Evolutionary conservation across 2,888 invertebrate species (phyloP).

Genomic region (Agonopterix heracliana): DNA sequence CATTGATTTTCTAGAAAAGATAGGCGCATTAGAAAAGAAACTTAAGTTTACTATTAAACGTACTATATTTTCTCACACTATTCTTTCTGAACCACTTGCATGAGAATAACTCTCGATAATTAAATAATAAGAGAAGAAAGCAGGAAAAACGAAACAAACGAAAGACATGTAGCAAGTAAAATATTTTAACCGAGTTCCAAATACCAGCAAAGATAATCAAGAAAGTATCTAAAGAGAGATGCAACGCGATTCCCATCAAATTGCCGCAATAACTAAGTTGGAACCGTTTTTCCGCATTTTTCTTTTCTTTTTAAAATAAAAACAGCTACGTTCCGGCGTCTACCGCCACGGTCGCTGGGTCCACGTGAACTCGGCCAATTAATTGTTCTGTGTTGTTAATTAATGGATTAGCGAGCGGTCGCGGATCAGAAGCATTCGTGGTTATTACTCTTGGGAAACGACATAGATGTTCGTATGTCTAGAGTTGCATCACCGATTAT

Average conservation of each 20-base stretch:
- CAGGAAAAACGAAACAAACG: background rate
- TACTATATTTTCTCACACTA: background rate
- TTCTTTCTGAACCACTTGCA: background rate
- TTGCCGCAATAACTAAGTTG: conserved; percentile 26
- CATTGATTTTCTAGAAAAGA: too few relatives aligned
- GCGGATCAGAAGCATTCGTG: conserved; percentile 7
- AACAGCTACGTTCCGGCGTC: conserved; percentile 17
- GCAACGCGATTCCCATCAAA: conserved; percentile 33
- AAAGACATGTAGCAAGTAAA: background rate
- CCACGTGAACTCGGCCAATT: conserved; percentile 51
- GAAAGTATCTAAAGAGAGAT: conserved; percentile 20
- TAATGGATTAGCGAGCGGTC: conserved; percentile 33
- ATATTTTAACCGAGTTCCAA: conserved; percentile 8
- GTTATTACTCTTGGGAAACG: conserved; percentile 12
- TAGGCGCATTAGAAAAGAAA: too few relatives aligned
- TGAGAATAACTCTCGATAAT: background rate
- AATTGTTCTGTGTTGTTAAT: conserved; percentile 38
- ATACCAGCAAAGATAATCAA: conserved; percentile 21
- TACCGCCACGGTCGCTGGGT: conserved; percentile 31
- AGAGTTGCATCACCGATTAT: background rate
- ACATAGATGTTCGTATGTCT: background rate
- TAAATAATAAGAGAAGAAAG: background rate
- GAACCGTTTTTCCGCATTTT: conserved; percentile 34
- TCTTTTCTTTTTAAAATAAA: conserved; percentile 11
- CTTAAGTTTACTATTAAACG: too few relatives aligned